Evolutionary conservation across 1,140 invertebrate genomes (phyloP).

Genomic region (Littorina saxatilis): DNA sequence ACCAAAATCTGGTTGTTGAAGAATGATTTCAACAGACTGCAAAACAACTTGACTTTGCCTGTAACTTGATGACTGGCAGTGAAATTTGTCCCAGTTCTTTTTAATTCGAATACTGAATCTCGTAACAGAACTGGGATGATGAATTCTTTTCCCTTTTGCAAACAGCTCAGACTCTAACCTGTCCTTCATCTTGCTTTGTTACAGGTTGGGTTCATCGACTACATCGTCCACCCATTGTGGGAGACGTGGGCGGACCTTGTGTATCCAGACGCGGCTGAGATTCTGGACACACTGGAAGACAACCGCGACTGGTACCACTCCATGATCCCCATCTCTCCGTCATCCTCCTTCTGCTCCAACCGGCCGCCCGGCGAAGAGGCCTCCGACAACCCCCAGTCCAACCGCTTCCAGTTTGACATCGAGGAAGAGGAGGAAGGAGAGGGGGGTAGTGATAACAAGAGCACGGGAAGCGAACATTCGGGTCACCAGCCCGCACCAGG

Average conservation of each 20-base stretch:
- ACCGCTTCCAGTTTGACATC: slow-evolving; percentile 66
- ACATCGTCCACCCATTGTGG: slow-evolving; percentile 99
- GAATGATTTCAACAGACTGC: too few relatives aligned
- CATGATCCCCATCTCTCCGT: slow-evolving; percentile 80
- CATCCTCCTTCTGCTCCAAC: slow-evolving; percentile 68
- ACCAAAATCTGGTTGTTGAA: too few relatives aligned
- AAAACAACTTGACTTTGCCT: too few relatives aligned
- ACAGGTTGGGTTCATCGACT: slow-evolving; percentile 98
- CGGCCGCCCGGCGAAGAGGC: slow-evolving; percentile 64
- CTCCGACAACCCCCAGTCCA: slow-evolving; percentile 38
- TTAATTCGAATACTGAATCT: too few relatives aligned
- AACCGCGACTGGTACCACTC: slow-evolving; percentile 97
- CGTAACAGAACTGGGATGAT: too few relatives aligned
- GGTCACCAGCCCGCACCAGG: neutral
- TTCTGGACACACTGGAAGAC: slow-evolving; percentile 97
- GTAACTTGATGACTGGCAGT: too few relatives aligned
- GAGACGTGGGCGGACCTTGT: slow-evolving; percentile 99
- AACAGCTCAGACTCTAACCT: too few relatives aligned
- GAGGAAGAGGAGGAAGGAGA: slow-evolving; percentile 63
- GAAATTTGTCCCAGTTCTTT: too few relatives aligned
- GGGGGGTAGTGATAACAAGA: slow-evolving; percentile 34
- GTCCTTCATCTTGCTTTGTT: neutral
- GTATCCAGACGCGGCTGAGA: slow-evolving; percentile 98
- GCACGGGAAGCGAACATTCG: slow-evolving; percentile 43
- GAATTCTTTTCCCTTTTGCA: too few relatives aligned